phyloP scores from a whole-genome alignment of 2,797 vertebrate species.

The Natrix natrix region DNA sequence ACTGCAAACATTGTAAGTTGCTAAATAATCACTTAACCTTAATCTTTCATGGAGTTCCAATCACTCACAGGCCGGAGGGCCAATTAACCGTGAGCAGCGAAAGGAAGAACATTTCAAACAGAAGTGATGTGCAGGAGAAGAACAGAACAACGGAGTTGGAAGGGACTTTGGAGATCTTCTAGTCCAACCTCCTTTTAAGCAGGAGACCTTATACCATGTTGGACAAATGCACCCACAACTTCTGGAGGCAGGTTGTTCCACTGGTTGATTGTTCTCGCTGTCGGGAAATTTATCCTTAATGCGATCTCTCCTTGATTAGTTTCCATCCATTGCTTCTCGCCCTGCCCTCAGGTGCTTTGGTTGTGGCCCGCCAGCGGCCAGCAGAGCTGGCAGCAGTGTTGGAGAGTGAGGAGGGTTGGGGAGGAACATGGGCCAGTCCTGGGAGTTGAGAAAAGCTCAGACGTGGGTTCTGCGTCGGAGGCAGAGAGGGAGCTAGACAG shows the following conservation, averaged over 20 bases:
- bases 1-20: constrained; percentile 63
- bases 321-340: too few relatives aligned
- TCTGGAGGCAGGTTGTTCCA: background rate
- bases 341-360: background rate
- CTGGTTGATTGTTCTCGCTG: background rate
- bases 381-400: too few relatives aligned
- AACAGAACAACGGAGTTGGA: background rate
- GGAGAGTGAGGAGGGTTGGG: too few relatives aligned
- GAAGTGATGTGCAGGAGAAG: background rate
- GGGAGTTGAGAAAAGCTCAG: too few relatives aligned
- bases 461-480: too few relatives aligned
- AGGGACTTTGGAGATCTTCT: background rate
- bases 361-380: too few relatives aligned
- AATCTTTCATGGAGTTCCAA: constrained; percentile 46
- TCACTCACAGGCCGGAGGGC: background rate
- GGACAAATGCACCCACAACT: too few relatives aligned
- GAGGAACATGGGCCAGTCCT: too few relatives aligned
- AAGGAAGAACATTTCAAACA: constrained; percentile 42
- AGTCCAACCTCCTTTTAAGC: background rate
- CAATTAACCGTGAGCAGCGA: constrained; percentile 52
- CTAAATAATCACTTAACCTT: constrained; percentile 68
- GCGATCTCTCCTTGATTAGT: background rate
- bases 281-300: background rate
- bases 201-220: background rate
- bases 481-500: too few relatives aligned